Conservation (phyloP, 2,797 vertebrate species). For the Rhinichthys osculus region DNA sequence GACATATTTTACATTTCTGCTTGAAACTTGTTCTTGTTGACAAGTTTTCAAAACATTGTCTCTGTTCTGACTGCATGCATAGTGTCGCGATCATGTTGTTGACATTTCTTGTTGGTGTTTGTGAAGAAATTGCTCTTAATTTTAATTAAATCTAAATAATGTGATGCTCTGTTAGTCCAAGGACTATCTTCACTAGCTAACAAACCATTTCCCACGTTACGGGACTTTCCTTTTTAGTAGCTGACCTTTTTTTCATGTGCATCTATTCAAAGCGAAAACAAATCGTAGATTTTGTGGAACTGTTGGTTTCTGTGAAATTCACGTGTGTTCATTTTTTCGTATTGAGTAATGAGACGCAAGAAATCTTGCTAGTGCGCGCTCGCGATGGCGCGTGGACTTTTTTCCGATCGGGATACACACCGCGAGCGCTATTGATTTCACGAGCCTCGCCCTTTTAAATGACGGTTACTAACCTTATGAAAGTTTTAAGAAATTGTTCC, state of each 20-base stretch:
- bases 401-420: conserved; percentile 27
- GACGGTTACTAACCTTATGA: conserved; percentile 46
- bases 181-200: background rate
- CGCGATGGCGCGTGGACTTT: conserved; percentile 24
- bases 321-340: conserved; percentile 15
- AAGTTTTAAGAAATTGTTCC: background rate
- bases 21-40: background rate
- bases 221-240: conserved; percentile 54
- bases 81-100: background rate
- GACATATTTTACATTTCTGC: background rate
- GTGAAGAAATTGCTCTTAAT: background rate
- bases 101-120: background rate
- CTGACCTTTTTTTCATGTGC: conserved; percentile 37
- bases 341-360: background rate
- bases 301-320: conserved; percentile 56
- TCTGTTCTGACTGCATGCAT: background rate
- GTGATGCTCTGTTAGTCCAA: background rate
- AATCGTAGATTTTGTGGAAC: conserved; percentile 42
- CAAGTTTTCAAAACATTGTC: conserved; percentile 22
- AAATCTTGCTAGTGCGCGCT: conserved; percentile 17
- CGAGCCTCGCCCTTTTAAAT: conserved; percentile 59
- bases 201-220: conserved; percentile 5
- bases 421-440: conserved; percentile 45
- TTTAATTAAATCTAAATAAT: background rate
- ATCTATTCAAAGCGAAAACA: conserved; percentile 53